Conservation (phyloP, 2,888 invertebrate genomes). For the Chironomus tentans region DNA sequence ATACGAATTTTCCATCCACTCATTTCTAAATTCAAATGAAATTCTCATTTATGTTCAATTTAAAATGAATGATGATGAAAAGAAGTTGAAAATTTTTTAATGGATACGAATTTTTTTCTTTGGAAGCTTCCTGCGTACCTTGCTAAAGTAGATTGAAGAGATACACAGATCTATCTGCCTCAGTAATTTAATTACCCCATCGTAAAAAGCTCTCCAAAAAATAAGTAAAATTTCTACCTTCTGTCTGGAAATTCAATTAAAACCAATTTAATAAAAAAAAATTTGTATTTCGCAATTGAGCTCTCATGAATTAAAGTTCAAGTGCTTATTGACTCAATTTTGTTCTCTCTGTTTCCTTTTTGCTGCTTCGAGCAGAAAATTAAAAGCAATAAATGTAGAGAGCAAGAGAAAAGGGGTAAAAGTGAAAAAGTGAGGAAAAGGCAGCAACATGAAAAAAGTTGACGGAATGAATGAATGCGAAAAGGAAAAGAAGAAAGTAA, state of each 20-base stretch:
- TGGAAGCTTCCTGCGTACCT: no score
- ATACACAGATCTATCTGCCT: neutral
- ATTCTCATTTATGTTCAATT: neutral
- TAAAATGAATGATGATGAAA: neutral
- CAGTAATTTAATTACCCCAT: neutral
- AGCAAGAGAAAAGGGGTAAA: neutral
- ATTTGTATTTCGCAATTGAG: neutral
- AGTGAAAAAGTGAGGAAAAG: no score
- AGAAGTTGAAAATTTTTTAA: neutral
- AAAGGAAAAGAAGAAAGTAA: neutral
- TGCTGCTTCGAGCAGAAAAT: neutral
- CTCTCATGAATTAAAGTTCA: neutral
- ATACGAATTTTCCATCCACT: no score
- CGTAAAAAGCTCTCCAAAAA: neutral
- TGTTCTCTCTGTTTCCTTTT: neutral
- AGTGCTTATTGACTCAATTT: neutral
- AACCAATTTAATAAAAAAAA: neutral
- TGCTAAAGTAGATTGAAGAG: neutral
- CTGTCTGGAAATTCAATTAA: conserved; percentile 15
- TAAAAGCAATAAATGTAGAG: neutral
- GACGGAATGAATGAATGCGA: neutral
- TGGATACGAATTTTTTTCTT: neutral
- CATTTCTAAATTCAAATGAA: no score
- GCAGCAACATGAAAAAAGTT: no score
- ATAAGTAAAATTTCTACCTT: neutral